Conservation (phyloP, 1,140 invertebrate species). For the Doryteuthis pealeii region DNA sequence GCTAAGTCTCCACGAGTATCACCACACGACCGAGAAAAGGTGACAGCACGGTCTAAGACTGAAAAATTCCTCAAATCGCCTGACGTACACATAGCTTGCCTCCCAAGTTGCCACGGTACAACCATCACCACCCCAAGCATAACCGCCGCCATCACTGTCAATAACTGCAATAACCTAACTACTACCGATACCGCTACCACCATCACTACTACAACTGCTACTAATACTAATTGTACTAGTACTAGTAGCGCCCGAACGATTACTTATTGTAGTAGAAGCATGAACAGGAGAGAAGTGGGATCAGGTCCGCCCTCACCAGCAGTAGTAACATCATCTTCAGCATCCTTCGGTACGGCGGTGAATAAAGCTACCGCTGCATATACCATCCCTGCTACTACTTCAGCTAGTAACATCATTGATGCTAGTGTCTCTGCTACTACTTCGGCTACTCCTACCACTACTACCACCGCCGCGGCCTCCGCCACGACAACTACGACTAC, state of each 20-base stretch:
- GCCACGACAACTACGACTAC: neutral
- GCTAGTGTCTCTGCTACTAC: neutral
- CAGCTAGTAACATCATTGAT: neutral
- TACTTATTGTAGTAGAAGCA: neutral
- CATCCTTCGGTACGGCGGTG: too few relatives aligned
- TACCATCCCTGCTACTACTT: neutral
- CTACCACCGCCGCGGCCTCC: neutral
- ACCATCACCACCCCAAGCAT: neutral
- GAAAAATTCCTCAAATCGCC: neutral
- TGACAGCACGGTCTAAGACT: neutral
- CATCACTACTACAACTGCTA: neutral
- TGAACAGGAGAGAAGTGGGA: neutral
- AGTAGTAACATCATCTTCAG: neutral
- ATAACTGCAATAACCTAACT: neutral
- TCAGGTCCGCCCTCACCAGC: neutral
- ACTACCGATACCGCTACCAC: conserved; percentile 2
- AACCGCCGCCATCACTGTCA: neutral
- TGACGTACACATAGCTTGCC: neutral
- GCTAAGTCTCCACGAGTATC: neutral
- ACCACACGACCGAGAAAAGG: neutral
- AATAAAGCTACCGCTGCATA: neutral
- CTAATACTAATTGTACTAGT: neutral
- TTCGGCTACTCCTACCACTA: neutral
- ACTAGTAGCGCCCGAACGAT: neutral
- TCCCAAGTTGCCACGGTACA: neutral